Percentiles rank a stretch among this genome's conserved stretches.
phyloP scores from a whole-genome alignment of 1,140 invertebrate genomes.

The Chrysopa pallens region DNA sequence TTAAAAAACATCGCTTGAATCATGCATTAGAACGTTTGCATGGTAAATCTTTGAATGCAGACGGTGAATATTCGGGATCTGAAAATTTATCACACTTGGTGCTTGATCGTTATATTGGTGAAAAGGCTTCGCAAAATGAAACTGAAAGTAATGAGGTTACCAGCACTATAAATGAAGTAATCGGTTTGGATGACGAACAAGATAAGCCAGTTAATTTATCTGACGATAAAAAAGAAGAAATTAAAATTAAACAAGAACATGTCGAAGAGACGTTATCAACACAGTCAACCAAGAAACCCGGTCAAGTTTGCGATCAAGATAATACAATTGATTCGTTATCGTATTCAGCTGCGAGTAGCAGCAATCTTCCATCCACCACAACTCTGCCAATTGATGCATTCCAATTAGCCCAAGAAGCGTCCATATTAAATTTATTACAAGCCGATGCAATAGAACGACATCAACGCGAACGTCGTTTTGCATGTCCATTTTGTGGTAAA shows the following conservation, averaged over 20 bases:
- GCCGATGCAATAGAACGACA: conserved; percentile 36
- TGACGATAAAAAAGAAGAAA: conserved; percentile 11
- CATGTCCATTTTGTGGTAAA: conserved; percentile 76
- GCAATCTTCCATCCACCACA: conserved; percentile 3
- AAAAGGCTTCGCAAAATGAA: conserved; percentile 3
- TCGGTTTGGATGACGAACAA: conserved; percentile 13
- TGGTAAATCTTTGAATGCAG: conserved; percentile 26
- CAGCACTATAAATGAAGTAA: conserved; percentile 16
- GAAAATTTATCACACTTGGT: neutral
- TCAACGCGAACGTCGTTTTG: conserved; percentile 48
- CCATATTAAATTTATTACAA: conserved; percentile 40
- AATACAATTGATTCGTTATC: conserved; percentile 43
- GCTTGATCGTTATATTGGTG: neutral
- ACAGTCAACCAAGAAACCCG: conserved; percentile 18
- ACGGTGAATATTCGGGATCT: neutral
- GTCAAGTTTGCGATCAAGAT: conserved; percentile 36
- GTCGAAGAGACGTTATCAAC: conserved; percentile 3
- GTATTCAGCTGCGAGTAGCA: conserved; percentile 26
- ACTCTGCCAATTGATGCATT: conserved; percentile 11
- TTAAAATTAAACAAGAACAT: conserved; percentile 4
- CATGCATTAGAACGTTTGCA: conserved; percentile 66
- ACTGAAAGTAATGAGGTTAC: conserved; percentile 9
- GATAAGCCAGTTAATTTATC: conserved; percentile 7
- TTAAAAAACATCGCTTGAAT: conserved; percentile 74
- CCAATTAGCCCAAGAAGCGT: conserved; percentile 32